A percentile compares a stretch with the other conserved stretches of the same genome.
These are phyloP conservation scores for Bostrychus sinensis DNA, from an alignment of 2,113 vertebrate species.

Conservation along the genomic window DNA sequence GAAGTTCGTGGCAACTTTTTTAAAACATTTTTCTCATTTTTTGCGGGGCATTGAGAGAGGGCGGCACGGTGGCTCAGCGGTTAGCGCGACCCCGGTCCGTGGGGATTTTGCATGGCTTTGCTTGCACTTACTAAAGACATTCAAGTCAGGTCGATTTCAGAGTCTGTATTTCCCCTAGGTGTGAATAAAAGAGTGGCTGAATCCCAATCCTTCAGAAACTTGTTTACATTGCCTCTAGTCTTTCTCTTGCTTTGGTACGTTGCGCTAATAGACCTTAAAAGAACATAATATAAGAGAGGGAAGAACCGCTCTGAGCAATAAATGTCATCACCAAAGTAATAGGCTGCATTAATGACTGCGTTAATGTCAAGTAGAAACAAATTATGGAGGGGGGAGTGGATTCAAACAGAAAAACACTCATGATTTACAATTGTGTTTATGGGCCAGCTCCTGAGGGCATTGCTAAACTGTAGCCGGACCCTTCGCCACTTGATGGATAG, in stretches of 20 bases:
- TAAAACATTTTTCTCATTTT: slow-evolving; percentile 33
- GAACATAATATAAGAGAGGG: slow-evolving; percentile 20
- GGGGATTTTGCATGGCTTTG: slow-evolving; percentile 57
- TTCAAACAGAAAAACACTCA: not conserved
- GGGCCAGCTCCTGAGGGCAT: not conserved
- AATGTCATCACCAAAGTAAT: slow-evolving; percentile 18
- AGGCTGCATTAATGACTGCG: slow-evolving; percentile 23
- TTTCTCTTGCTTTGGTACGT: slow-evolving; percentile 12
- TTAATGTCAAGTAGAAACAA: slow-evolving; percentile 27
- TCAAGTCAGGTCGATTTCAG: slow-evolving; percentile 47
- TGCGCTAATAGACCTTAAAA: slow-evolving; percentile 42
- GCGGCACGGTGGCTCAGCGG: slow-evolving; percentile 27
- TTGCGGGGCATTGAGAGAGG: slow-evolving; percentile 27
- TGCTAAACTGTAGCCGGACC: not conserved
- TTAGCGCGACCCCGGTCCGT: slow-evolving; percentile 35
- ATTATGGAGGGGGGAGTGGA: slow-evolving; percentile 14
- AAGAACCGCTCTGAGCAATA: slow-evolving; percentile 16
- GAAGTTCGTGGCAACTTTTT: slow-evolving; percentile 59
- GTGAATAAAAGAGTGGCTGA: slow-evolving; percentile 45
- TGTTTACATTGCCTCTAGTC: slow-evolving; percentile 50
- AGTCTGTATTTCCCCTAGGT: slow-evolving; percentile 51
- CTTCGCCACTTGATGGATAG: not conserved
- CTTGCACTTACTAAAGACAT: slow-evolving; percentile 53
- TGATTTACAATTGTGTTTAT: slow-evolving; percentile 2
- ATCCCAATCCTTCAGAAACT: slow-evolving; percentile 45